A percentile compares a stretch with the other conserved stretches of the same genome.
Evolutionary conservation across 23 tunicate genomes (phyloP).

Genomic region (Corella eumyota): DNA sequence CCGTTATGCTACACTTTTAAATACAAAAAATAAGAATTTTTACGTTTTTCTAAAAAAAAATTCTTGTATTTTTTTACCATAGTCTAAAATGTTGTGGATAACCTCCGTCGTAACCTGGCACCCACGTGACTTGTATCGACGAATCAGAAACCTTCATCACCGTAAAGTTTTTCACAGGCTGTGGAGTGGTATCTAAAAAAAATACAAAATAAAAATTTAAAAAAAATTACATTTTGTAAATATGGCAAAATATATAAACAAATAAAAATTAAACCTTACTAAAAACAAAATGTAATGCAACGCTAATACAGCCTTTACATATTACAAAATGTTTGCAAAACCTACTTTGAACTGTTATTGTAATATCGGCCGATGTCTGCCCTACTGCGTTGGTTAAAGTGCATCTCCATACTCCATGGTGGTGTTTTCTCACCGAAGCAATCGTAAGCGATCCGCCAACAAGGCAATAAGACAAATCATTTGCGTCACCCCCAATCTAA

Average conservation of each 20-base stretch:
- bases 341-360: constrained; percentile 47
- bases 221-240: neutral
- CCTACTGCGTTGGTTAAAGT: constrained; percentile 57
- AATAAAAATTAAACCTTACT: neutral
- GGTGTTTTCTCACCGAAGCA: constrained; percentile 24
- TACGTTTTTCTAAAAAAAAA: neutral
- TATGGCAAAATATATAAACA: neutral
- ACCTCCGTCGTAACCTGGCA: constrained; percentile 31
- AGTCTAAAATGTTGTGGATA: constrained; percentile 23
- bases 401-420: constrained; percentile 74
- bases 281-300: neutral
- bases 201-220: neutral
- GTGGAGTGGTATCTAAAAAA: constrained; percentile 54
- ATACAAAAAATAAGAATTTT: neutral
- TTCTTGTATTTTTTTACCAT: too few relatives aligned
- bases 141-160: constrained; percentile 8
- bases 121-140: constrained; percentile 25
- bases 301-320: neutral
- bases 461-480: constrained; percentile 9
- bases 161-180: constrained; percentile 32
- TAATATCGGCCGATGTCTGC: constrained; percentile 22
- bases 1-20: too few relatives aligned
- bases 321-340: neutral
- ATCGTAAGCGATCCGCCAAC: constrained; percentile 26
- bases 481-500: neutral